Percentiles rank a stretch among this genome's conserved stretches.
Conservation (phyloP, 2,888 invertebrate genomes). For the Nomada ruficornis region DNA sequence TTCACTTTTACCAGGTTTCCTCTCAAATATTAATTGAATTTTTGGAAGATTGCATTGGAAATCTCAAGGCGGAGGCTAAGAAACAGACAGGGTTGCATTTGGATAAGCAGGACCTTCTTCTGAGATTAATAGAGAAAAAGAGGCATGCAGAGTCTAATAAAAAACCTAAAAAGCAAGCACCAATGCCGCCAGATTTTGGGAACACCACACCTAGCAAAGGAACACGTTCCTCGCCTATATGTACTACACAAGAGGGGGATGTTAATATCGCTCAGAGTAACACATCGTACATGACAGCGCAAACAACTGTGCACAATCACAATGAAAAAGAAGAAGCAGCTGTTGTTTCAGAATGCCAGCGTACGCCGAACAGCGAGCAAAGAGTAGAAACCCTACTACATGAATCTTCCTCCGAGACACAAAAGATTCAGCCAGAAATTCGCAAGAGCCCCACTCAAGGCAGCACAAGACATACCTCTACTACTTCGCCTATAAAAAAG, state of each 20-base stretch:
- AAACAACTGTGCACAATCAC: conserved; percentile 62
- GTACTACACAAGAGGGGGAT: conserved; percentile 68
- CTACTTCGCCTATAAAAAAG: conserved; percentile 77
- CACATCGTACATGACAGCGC: conserved; percentile 72
- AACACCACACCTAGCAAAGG: conserved; percentile 76
- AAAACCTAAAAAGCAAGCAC: conserved; percentile 82
- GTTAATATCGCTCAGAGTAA: conserved; percentile 68
- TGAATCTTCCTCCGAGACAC: conserved; percentile 77
- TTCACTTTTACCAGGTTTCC: conserved; percentile 85
- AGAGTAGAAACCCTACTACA: conserved; percentile 71
- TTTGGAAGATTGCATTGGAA: conserved; percentile 89
- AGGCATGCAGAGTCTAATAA: conserved; percentile 85
- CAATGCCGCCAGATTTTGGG: conserved; percentile 81
- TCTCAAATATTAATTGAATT: conserved; percentile 90
- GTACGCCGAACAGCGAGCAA: conserved; percentile 56
- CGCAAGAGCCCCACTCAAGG: conserved; percentile 75
- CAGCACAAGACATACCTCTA: conserved; percentile 71
- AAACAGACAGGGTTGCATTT: conserved; percentile 84
- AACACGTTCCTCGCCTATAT: conserved; percentile 55
- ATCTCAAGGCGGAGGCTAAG: conserved; percentile 80
- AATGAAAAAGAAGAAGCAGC: conserved; percentile 49
- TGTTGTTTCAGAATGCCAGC: conserved; percentile 38
- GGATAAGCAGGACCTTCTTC: conserved; percentile 88
- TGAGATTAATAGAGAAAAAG: conserved; percentile 88
- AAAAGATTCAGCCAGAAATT: conserved; percentile 66